Percentiles rank a stretch among this genome's conserved stretches.
phyloP scores from a whole-genome alignment of 2,888 invertebrate genomes.

The Callinectes sapidus region DNA sequence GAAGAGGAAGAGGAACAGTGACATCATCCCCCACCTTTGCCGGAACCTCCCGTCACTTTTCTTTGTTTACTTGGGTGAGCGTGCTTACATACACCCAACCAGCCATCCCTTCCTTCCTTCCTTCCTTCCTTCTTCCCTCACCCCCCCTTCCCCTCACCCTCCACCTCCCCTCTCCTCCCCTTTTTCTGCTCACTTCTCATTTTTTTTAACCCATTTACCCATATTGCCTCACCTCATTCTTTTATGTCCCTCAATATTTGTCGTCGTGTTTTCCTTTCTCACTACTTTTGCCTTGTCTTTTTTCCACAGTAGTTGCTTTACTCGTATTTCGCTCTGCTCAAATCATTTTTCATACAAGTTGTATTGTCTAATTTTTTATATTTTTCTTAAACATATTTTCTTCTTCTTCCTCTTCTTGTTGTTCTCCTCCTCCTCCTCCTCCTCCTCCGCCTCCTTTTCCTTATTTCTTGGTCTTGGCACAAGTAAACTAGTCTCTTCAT shows the following conservation, averaged over 20 bases:
- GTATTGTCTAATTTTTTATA: background rate
- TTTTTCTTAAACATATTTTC: too few relatives aligned
- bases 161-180: background rate
- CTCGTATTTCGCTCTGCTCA: background rate
- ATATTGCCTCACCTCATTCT: background rate
- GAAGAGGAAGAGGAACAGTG: background rate
- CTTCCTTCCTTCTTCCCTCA: background rate
- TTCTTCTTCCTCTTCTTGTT: background rate
- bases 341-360: background rate
- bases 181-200: conserved; percentile 36
- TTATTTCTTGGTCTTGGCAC: background rate
- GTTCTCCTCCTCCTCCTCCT: background rate
- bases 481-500: background rate
- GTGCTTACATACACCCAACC: background rate
- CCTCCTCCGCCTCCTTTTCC: background rate
- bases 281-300: background rate
- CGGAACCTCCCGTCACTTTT: background rate
- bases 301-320: background rate
- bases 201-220: background rate
- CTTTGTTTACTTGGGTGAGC: background rate
- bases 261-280: background rate
- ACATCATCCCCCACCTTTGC: background rate
- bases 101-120: background rate
- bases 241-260: background rate
- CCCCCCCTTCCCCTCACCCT: background rate